phyloP scores from a whole-genome alignment of 2,113 vertebrate genomes.

The Salvelinus namaycush region DNA sequence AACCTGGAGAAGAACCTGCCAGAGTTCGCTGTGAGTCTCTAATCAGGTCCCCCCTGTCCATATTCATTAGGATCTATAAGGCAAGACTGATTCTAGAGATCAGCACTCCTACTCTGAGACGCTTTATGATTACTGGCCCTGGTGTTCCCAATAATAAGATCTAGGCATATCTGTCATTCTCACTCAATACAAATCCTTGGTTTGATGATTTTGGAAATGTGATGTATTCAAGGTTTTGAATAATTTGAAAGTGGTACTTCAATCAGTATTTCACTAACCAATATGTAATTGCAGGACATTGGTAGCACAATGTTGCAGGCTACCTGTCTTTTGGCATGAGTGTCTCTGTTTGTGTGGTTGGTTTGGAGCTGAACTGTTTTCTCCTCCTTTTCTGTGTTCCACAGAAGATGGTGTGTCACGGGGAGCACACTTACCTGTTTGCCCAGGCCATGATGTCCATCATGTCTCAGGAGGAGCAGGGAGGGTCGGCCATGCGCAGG shows the following conservation, averaged over 20 bases:
- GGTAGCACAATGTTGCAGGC: background rate
- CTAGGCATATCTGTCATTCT: no score
- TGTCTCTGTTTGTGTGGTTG: background rate
- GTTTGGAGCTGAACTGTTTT: background rate
- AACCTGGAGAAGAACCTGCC: conserved; percentile 96
- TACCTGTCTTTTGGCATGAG: background rate
- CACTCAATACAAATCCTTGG: no score
- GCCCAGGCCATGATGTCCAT: conserved; percentile 98
- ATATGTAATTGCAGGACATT: background rate
- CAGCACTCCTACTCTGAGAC: no score
- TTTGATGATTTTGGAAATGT: no score
- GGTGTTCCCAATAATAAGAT: no score
- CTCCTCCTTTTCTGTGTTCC: conserved; percentile 29
- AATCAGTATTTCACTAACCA: background rate
- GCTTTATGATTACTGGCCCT: no score
- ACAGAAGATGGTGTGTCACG: conserved; percentile 98
- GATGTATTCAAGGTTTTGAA: no score
- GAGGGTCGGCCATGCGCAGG: conserved; percentile 88
- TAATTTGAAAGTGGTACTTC: no score
- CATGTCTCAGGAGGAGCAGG: conserved; percentile 94
- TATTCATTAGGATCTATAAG: no score
- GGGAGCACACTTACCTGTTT: conserved; percentile 96
- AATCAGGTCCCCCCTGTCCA: no score
- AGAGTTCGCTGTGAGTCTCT: conserved; percentile 88
- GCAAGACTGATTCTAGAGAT: no score